Evolutionary conservation across 53 echinoderm and acorn worm species (phyloP).

Genomic region (Holothuria scabra): DNA sequence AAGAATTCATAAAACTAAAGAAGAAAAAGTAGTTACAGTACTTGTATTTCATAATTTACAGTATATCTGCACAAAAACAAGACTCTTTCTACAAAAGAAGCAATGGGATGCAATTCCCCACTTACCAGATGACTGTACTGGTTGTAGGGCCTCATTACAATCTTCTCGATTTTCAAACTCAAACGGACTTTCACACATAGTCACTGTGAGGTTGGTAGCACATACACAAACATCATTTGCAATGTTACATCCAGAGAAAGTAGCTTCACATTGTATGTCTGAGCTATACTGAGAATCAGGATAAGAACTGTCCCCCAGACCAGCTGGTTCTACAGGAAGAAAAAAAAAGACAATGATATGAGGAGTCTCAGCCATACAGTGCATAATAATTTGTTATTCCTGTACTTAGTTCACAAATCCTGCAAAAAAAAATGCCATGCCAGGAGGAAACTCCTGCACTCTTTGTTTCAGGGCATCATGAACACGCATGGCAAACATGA

Average conservation of each 20-base stretch:
- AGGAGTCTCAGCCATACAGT: too few relatives aligned
- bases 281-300: slow-evolving; percentile 28
- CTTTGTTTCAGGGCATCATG: too few relatives aligned
- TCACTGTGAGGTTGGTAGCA: slow-evolving; percentile 51
- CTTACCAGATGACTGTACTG: not conserved
- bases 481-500: too few relatives aligned
- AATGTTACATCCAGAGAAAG: slow-evolving; percentile 76
- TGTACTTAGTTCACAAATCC: too few relatives aligned
- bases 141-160: slow-evolving; percentile 53
- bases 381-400: too few relatives aligned
- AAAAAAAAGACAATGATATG: not conserved
- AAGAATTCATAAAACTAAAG: too few relatives aligned
- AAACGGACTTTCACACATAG: slow-evolving; percentile 75
- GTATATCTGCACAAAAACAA: too few relatives aligned
- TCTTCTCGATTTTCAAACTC: slow-evolving; percentile 61
- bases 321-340: not conserved
- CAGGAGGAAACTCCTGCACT: too few relatives aligned
- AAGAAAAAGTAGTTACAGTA: too few relatives aligned
- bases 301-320: not conserved
- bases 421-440: too few relatives aligned
- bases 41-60: too few relatives aligned
- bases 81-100: too few relatives aligned
- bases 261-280: slow-evolving; percentile 57
- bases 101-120: not conserved
- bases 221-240: slow-evolving; percentile 65